Evolutionary conservation across 2,888 invertebrate species (phyloP).

Genomic region (Cryptocephalus primarius): DNA sequence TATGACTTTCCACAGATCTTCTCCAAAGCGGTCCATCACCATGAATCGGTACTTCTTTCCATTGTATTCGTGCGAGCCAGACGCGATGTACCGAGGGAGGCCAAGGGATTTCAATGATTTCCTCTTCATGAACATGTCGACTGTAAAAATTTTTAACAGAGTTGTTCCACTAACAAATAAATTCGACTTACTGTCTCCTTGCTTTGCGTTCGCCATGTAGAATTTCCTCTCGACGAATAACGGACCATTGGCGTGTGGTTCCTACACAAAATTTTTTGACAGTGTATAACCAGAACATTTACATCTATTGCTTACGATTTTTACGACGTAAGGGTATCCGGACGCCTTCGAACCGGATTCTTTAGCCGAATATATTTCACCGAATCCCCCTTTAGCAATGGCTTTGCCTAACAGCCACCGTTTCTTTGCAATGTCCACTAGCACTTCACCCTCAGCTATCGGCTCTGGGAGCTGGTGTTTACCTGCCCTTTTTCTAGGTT

Average conservation of each 20-base stretch:
- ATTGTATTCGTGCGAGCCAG: conserved; percentile 70
- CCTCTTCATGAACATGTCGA: conserved; percentile 55
- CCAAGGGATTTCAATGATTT: conserved; percentile 64
- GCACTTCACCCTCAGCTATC: conserved; percentile 62
- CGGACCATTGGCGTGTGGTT: conserved; percentile 87
- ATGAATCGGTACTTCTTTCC: conserved; percentile 76
- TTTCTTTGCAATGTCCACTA: conserved; percentile 65
- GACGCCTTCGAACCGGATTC: conserved; percentile 40
- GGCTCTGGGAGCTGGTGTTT: conserved; percentile 56
- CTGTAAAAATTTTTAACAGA: conserved; percentile 39
- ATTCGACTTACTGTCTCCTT: conserved; percentile 49
- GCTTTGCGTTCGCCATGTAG: conserved; percentile 65
- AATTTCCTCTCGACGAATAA: conserved; percentile 91
- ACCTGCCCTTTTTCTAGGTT: conserved; percentile 34
- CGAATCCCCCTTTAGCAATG: conserved; percentile 88
- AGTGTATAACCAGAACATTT: not conserved
- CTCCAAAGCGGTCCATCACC: conserved; percentile 81
- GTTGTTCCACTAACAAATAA: conserved; percentile 12
- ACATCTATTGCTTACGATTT: conserved; percentile 58
- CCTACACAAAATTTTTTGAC: conserved; percentile 41
- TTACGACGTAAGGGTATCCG: conserved; percentile 58
- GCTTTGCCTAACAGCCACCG: conserved; percentile 80
- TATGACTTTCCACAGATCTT: conserved; percentile 64
- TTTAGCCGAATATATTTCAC: conserved; percentile 82
- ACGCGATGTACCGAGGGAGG: conserved; percentile 74